A percentile compares a stretch with the other conserved stretches of the same genome.
Conservation (phyloP, 2,113 vertebrate species). For the Probosciger aterrimus region DNA sequence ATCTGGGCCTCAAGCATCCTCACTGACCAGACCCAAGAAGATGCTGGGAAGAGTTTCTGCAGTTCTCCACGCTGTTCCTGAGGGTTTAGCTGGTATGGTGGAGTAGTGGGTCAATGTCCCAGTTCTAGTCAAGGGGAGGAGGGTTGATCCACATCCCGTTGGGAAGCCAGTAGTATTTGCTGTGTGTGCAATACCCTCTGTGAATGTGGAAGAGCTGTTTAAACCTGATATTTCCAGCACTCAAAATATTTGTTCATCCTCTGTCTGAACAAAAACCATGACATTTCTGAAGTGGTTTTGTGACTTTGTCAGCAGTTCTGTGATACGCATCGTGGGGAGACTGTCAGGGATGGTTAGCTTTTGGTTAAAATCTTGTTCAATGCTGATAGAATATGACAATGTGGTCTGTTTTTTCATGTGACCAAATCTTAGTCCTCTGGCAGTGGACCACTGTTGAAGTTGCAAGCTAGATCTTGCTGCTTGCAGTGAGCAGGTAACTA, state of each 20-base stretch:
- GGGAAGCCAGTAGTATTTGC: neutral
- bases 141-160: neutral
- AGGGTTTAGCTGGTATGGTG: neutral
- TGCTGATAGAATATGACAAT: neutral
- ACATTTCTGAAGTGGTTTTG: neutral
- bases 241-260: neutral
- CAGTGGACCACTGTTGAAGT: neutral
- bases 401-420: neutral
- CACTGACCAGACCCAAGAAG: rapidly evolving
- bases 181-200: neutral
- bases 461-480: neutral
- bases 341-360: neutral
- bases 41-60: neutral
- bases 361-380: neutral
- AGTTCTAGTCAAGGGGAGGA: neutral
- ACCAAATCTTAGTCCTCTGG: neutral
- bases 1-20: neutral
- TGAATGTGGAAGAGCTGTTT: neutral
- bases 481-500: neutral
- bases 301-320: neutral
- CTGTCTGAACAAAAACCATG: neutral
- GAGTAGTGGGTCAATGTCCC: neutral
- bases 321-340: neutral
- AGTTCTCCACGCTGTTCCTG: rapidly evolving
- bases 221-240: neutral